phyloP scores from a whole-genome alignment of 2,113 vertebrate species.

The Myiagra hebetior region DNA sequence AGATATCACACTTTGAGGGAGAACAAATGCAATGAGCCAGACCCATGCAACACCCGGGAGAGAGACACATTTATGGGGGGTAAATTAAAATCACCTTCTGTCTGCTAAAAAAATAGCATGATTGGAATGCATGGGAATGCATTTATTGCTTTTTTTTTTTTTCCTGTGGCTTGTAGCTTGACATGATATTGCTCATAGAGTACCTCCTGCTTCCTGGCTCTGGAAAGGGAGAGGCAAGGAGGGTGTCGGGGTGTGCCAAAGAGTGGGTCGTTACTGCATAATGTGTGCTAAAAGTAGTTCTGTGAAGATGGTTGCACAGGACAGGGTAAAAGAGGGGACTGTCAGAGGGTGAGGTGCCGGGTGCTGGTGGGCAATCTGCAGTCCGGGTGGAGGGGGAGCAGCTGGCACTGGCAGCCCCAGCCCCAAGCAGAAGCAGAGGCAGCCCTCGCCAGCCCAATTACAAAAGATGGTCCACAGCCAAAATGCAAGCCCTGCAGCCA shows the following conservation, averaged over 20 bases:
- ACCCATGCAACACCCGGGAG: background rate
- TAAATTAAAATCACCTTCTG: background rate
- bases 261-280: background rate
- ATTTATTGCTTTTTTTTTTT: background rate
- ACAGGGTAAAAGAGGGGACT: background rate
- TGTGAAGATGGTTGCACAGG: background rate
- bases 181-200: background rate
- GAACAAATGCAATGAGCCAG: constrained; percentile 10
- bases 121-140: background rate
- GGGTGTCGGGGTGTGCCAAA: background rate
- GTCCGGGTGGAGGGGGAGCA: background rate
- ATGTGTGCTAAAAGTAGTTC: background rate
- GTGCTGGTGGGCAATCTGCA: constrained; percentile 9
- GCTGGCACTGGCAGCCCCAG: background rate
- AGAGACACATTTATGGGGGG: background rate
- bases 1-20: background rate
- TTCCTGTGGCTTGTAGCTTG: background rate
- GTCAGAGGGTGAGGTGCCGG: background rate
- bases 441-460: constrained; percentile 47
- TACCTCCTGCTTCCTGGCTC: background rate
- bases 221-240: background rate
- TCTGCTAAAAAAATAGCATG: background rate
- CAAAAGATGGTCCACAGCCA: constrained; percentile 28
- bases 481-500: background rate
- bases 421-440: background rate